Conservation (phyloP, 2,888 invertebrate genomes). For the Eupithecia subumbrata region DNA sequence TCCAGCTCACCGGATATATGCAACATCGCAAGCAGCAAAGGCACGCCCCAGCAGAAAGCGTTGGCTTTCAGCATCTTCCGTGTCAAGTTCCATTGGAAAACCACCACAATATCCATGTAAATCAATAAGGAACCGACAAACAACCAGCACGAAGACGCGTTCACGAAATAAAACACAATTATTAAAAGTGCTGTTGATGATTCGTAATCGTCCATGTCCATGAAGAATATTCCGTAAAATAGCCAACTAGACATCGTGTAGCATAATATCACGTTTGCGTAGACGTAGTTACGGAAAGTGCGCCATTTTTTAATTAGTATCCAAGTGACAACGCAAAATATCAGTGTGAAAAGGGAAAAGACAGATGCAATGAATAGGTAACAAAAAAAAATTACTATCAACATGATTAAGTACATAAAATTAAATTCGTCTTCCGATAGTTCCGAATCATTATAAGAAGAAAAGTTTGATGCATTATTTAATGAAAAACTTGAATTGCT, state of each 20-base stretch:
- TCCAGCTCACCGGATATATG: conserved; percentile 12
- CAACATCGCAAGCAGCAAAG: conserved; percentile 9
- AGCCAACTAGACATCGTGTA: conserved; percentile 18
- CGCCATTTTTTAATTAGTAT: conserved; percentile 27
- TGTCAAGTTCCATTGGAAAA: conserved; percentile 29
- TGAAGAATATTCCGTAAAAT: neutral
- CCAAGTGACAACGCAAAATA: conserved; percentile 29
- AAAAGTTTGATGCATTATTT: neutral
- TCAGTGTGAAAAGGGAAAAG: conserved; percentile 22
- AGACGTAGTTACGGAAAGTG: conserved; percentile 32
- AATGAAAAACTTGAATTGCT: neutral
- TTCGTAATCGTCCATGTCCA: neutral
- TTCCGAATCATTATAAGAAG: neutral
- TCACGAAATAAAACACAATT: conserved; percentile 23
- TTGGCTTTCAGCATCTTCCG: conserved; percentile 36
- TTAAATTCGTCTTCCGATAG: neutral
- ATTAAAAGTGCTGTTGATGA: neutral
- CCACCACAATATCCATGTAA: conserved; percentile 39
- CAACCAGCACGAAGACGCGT: conserved; percentile 39
- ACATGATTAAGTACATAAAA: neutral
- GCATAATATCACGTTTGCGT: conserved; percentile 27
- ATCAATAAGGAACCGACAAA: conserved; percentile 33
- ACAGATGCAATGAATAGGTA: neutral
- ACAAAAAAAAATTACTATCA: neutral
- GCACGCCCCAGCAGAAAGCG: conserved; percentile 38